phyloP scores from a whole-genome alignment of 1,140 invertebrate genomes.

The Leptinotarsa undecemlineata region DNA sequence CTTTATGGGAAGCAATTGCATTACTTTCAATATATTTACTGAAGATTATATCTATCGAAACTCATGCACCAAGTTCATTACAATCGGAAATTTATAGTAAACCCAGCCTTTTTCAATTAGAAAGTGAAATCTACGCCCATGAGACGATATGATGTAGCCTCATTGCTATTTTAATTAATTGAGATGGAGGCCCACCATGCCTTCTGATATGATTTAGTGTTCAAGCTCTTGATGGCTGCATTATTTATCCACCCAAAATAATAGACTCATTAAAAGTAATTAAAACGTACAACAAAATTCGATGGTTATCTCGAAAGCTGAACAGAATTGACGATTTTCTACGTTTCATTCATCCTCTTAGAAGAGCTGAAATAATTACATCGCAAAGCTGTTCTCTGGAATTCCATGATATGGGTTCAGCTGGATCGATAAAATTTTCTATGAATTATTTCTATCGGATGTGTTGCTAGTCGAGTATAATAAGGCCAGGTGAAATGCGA shows the following conservation, averaged over 20 bases:
- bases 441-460: no score
- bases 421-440: no score
- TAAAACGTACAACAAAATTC: conserved; percentile 28
- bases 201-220: conserved; percentile 17
- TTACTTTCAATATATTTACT: no score
- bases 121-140: conserved; percentile 11
- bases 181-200: conserved; percentile 17
- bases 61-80: neutral
- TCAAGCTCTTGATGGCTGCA: conserved; percentile 10
- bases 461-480: no score
- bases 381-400: neutral
- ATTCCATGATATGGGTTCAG: no score
- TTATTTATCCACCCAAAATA: conserved; percentile 23
- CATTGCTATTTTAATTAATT: conserved; percentile 20
- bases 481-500: no score
- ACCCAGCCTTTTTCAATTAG: conserved; percentile 8
- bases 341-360: conserved; percentile 14
- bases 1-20: no score
- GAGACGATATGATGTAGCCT: neutral
- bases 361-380: neutral
- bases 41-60: neutral
- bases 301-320: conserved; percentile 23
- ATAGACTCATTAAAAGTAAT: conserved; percentile 31
- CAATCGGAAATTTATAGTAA: neutral
- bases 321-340: conserved; percentile 26